phyloP scores from a whole-genome alignment of 2,113 vertebrate species.

The Bufo bufo region DNA sequence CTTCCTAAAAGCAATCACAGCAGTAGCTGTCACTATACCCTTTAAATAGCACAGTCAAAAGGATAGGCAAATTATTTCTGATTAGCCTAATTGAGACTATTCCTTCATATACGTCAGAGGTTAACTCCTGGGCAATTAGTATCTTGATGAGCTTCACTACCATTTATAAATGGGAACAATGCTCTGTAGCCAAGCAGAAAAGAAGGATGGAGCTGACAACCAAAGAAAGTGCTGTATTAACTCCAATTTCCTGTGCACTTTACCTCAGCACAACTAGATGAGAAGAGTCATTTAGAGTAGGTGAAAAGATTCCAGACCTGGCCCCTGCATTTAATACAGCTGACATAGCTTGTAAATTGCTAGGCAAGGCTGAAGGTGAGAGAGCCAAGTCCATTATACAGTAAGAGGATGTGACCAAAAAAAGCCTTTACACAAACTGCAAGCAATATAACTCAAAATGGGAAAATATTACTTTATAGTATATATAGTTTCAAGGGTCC shows the following conservation, averaged over 20 bases:
- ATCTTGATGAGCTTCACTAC: constrained; percentile 61
- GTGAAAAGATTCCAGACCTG: neutral
- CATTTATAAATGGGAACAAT: constrained; percentile 23
- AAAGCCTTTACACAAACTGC: no score
- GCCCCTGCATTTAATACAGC: neutral
- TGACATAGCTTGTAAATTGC: neutral
- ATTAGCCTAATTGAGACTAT: constrained; percentile 72
- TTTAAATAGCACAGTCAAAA: constrained; percentile 57
- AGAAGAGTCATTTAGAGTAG: constrained; percentile 1
- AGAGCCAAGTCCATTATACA: neutral
- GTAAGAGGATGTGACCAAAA: no score
- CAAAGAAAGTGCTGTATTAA: constrained; percentile 14
- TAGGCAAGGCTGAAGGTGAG: neutral
- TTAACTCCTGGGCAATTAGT: constrained; percentile 72
- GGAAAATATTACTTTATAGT: no score
- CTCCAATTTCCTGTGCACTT: neutral
- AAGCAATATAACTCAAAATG: no score
- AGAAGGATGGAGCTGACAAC: constrained; percentile 45
- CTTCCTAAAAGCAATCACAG: constrained; percentile 1
- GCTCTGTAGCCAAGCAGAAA: constrained; percentile 35
- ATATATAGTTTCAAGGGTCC: no score
- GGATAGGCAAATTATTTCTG: constrained; percentile 68
- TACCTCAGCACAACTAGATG: constrained; percentile 17
- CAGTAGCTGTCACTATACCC: constrained; percentile 51
- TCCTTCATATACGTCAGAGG: constrained; percentile 74